Conservation (phyloP, 2,888 invertebrate genomes). For the Phasia obesa region DNA sequence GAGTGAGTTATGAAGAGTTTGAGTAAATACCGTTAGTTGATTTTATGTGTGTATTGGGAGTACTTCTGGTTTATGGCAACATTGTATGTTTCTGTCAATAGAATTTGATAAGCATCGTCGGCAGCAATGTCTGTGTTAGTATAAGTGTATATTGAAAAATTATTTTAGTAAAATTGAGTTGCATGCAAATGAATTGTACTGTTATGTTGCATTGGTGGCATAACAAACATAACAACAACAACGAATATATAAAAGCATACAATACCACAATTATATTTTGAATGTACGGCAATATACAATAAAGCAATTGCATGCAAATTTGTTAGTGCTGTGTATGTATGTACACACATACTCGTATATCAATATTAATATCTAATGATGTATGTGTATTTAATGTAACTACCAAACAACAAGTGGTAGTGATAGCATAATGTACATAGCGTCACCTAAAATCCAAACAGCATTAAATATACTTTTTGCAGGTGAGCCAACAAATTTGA, state of each 20-base stretch:
- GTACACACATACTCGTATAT: too few species aligned
- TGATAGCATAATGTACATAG: background rate
- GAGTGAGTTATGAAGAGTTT: background rate
- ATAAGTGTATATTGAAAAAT: conserved; percentile 35
- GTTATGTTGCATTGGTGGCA: conserved; percentile 40
- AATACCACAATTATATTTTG: conserved; percentile 64
- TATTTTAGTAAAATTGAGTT: conserved; percentile 60
- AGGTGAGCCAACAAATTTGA: too few species aligned
- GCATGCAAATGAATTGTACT: conserved; percentile 57
- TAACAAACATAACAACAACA: conserved; percentile 27
- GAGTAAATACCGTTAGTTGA: conserved; percentile 31
- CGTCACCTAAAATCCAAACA: too few species aligned
- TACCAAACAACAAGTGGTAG: conserved; percentile 12
- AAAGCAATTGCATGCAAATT: conserved; percentile 56
- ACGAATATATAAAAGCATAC: conserved; percentile 32
- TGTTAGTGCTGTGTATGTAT: conserved; percentile 18
- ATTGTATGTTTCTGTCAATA: conserved; percentile 33
- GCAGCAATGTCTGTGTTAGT: background rate
- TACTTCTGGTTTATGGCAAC: conserved; percentile 29
- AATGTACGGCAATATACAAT: conserved; percentile 42
- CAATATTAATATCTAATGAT: conserved; percentile 18
- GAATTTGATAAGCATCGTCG: conserved; percentile 15
- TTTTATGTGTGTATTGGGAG: conserved; percentile 29
- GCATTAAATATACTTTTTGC: too few species aligned
- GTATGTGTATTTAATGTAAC: conserved; percentile 20